These are phyloP conservation scores for Lepisosteus oculatus DNA, from an alignment of 2,113 vertebrate genomes.

Conservation along the genomic window DNA sequence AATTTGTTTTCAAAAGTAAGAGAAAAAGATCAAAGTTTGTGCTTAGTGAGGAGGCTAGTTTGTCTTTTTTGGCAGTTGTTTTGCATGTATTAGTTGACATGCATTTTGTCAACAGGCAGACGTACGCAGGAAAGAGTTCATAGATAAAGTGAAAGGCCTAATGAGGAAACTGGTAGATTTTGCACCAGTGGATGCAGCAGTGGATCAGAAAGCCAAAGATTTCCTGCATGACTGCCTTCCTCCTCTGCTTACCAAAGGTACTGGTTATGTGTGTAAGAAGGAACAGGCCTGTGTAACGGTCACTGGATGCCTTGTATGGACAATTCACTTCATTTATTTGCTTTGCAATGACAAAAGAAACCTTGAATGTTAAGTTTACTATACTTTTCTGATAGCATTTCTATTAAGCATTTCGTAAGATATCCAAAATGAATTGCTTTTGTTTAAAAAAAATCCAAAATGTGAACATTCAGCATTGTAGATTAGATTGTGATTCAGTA, in stretches of 20 bases:
- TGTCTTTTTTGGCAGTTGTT: background rate
- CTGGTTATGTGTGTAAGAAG: background rate
- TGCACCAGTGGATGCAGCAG: conserved; percentile 85
- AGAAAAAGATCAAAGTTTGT: background rate
- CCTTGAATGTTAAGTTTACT: background rate
- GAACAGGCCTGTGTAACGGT: background rate
- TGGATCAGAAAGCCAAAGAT: conserved; percentile 86
- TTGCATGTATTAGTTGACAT: background rate
- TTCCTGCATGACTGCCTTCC: conserved; percentile 93
- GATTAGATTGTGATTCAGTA: no score
- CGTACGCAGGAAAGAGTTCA: conserved; percentile 68
- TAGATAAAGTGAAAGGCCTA: conserved; percentile 69
- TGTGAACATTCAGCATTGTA: no score
- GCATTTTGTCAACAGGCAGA: conserved; percentile 51
- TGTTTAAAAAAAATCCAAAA: no score
- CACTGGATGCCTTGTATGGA: background rate
- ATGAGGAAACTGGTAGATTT: conserved; percentile 76
- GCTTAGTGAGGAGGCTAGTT: background rate
- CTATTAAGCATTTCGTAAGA: background rate
- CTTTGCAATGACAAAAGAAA: background rate
- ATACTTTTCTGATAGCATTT: no score
- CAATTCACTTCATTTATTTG: background rate
- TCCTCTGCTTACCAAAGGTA: conserved; percentile 73
- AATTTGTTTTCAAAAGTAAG: no score
- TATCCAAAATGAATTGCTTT: no score